Evolutionary conservation across 1,140 invertebrate genomes (phyloP).

Genomic region (Paraescarpia echinospica): DNA sequence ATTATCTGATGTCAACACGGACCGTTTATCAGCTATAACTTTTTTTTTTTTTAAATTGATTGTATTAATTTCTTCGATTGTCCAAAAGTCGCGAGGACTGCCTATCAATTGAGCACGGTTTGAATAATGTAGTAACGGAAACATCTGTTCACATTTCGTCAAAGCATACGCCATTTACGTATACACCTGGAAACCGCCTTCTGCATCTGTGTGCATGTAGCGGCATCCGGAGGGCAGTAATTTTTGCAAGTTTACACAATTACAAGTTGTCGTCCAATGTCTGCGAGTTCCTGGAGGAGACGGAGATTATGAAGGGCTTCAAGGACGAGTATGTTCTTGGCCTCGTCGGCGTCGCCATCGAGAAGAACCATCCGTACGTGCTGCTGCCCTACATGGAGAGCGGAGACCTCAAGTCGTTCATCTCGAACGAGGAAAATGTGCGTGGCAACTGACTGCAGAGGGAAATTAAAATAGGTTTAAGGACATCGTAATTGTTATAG

Average conservation of each 20-base stretch:
- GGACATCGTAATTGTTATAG: background rate
- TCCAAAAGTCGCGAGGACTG: no score
- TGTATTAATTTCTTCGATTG: no score
- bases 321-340: constrained; percentile 27
- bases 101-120: no score
- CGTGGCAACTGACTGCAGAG: constrained; percentile 11
- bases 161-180: no score
- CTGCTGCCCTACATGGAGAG: constrained; percentile 50
- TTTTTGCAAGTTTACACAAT: background rate
- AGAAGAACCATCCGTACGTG: constrained; percentile 40
- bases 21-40: background rate
- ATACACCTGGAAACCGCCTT: no score
- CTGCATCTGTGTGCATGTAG: background rate
- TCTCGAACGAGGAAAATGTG: constrained; percentile 44
- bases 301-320: constrained; percentile 16
- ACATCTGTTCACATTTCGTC: no score
- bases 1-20: background rate
- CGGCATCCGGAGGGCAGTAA: no score
- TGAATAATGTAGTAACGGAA: no score
- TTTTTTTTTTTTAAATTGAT: no score
- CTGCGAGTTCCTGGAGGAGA: constrained; percentile 16
- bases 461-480: background rate
- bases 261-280: background rate
- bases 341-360: constrained; percentile 46
- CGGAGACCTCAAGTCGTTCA: constrained; percentile 47